Conservation (phyloP, 2,113 vertebrate genomes). For the Aphyosemion australe region DNA sequence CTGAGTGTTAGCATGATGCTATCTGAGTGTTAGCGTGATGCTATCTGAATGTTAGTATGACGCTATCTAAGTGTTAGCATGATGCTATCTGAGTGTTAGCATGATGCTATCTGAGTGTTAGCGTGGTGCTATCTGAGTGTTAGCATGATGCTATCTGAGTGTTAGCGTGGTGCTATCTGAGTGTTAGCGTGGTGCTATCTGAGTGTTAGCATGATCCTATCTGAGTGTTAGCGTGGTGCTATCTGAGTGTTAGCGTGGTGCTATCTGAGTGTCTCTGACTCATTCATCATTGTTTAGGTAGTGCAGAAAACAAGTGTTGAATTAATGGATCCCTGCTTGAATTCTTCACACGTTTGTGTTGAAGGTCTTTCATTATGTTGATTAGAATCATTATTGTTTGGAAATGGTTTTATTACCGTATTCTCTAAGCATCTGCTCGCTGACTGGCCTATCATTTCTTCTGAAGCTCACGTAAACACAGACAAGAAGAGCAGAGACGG, state of each 20-base stretch:
- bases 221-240: neutral
- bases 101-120: too few relatives aligned
- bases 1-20: too few relatives aligned
- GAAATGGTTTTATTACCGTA: slow-evolving; percentile 28
- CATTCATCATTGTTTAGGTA: neutral
- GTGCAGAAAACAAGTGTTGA: neutral
- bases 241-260: neutral
- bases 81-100: too few relatives aligned
- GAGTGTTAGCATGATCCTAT: too few relatives aligned
- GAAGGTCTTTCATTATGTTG: slow-evolving; percentile 23
- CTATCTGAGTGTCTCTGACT: slow-evolving; percentile 9
- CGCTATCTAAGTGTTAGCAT: too few relatives aligned
- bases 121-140: too few relatives aligned
- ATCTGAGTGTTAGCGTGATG: too few relatives aligned
- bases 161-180: too few relatives aligned
- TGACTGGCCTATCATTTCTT: slow-evolving; percentile 11
- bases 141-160: too few relatives aligned
- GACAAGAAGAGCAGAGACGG: slow-evolving; percentile 1
- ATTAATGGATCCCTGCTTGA: slow-evolving; percentile 15
- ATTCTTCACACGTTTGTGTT: slow-evolving; percentile 17
- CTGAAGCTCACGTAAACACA: slow-evolving; percentile 5
- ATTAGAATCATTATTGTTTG: slow-evolving; percentile 31
- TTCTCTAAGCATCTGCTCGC: slow-evolving; percentile 17
- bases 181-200: too few relatives aligned
- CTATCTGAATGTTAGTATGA: too few relatives aligned